phyloP scores from a whole-genome alignment of 2,113 vertebrate species.

The Manacus vitellinus region DNA sequence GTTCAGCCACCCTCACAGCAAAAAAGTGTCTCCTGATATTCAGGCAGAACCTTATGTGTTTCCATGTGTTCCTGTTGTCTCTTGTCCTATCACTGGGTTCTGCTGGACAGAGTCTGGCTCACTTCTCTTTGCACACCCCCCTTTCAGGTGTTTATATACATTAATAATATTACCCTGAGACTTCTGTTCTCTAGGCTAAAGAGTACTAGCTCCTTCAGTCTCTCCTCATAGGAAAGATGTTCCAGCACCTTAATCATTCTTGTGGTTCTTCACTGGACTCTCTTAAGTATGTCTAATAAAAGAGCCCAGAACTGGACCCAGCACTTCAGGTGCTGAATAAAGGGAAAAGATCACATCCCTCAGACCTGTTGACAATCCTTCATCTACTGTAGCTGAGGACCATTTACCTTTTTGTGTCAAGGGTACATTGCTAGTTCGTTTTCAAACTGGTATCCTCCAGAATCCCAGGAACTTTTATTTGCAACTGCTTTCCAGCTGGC shows the following conservation, averaged over 20 bases:
- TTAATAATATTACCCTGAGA: neutral
- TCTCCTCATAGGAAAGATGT: neutral
- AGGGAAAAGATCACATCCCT: neutral
- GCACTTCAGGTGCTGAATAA: neutral
- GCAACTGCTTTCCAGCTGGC: neutral
- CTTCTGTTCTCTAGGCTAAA: neutral
- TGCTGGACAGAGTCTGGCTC: neutral
- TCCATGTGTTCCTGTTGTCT: fast-evolving
- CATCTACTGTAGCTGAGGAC: neutral
- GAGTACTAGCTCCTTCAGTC: neutral
- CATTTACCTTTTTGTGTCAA: neutral
- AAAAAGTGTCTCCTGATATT: neutral
- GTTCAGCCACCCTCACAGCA: neutral
- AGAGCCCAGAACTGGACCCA: fast-evolving
- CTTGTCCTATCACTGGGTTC: neutral
- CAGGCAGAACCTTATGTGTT: fast-evolving
- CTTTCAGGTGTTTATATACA: neutral
- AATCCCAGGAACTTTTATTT: neutral
- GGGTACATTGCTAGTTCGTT: neutral
- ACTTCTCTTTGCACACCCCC: neutral
- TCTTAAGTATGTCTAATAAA: neutral
- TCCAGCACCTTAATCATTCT: neutral
- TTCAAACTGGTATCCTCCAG: neutral
- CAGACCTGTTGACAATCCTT: neutral
- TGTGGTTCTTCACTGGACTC: neutral